Evolutionary conservation across 2,113 vertebrate genomes (phyloP).

Genomic region (Bufo gargarizans): DNA sequence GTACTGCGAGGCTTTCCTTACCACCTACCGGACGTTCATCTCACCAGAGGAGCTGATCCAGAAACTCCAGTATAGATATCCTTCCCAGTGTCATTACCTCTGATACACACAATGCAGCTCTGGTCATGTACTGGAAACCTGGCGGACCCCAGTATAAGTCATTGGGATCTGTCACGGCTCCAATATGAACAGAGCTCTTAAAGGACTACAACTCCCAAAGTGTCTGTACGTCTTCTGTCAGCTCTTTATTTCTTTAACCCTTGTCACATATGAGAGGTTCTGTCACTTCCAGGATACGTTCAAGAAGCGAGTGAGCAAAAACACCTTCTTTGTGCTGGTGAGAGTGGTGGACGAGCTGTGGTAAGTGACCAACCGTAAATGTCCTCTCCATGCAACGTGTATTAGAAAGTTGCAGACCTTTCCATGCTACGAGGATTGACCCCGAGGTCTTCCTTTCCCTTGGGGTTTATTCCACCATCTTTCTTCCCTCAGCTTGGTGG

Average conservation of each 20-base stretch:
- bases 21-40: conserved; percentile 97
- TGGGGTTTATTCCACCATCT: too few relatives aligned
- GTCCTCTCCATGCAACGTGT: too few relatives aligned
- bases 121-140: not conserved
- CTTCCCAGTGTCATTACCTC: conserved; percentile 66
- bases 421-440: not conserved
- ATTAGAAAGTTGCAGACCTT: not conserved
- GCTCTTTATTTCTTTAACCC: conserved; percentile 76
- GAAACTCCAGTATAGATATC: conserved; percentile 99
- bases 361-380: conserved; percentile 85
- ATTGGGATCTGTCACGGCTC: not conserved
- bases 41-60: conserved; percentile 96
- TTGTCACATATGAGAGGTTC: conserved; percentile 88
- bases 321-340: conserved; percentile 97
- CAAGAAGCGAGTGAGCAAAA: conserved; percentile 98
- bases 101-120: not conserved
- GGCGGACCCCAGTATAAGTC: not conserved
- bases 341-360: conserved; percentile 96
- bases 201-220: not conserved
- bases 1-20: conserved; percentile 98
- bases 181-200: not conserved
- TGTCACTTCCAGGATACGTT: conserved; percentile 94
- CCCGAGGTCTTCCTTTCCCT: not conserved
- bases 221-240: not conserved
- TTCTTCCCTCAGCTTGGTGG: conserved; percentile 80